Evolutionary conservation across 1,140 invertebrate species (phyloP), one percentile per base, ranked within the genome.

Genomic region (Drosophila kohkoa): DNA sequence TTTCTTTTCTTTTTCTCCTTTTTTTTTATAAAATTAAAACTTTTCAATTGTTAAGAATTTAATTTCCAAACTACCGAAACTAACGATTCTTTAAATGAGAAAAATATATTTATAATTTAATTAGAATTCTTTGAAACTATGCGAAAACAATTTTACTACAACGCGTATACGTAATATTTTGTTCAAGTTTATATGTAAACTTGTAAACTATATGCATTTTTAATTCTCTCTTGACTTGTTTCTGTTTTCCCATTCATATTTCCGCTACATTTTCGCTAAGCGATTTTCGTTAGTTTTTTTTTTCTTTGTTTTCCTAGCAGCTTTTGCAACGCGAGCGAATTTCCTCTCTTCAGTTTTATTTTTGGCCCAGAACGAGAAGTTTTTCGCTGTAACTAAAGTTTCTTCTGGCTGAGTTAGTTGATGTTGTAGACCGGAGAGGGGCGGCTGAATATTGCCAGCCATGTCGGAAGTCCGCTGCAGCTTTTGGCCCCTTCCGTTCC

Each of bases 231-330:
- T 48, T 32, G 41, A 7, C 32, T 43, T 65, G 5, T 25, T 48
- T 15, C 7, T 28, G 49, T n/a, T 43, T 25, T 10, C 10, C 43
- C 41, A 49, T 58, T 62, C 13, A 59, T 66, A 73, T 67, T 73
- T 73, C 63, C 70, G 70, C 64, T 52, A 73, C 63, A 67, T 51
- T 73, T 73, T 52, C 46, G 70, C 70, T 73, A 73, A 73, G 70
- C 63, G 70, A 66, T 58, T 73, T 73, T 66, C 45, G 62, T 49
- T 51, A 32, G 2, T 41, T 52, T 16, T 52, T 66, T 52, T 66
- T 1, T 20, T 66, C 5, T 43, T 49, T 66, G 35, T 64, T 54
- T 64, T 62, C 35, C n/a, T 6, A 35, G 59, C 49, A 48, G 45
- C 25, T 4, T 52, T 67, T 67, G 62, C 63, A 72, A 52, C 46